Evolutionary conservation across 2,797 vertebrate species (phyloP), one percentile per base, ranked within the genome.

Genomic region (Acrossocheilus fasciatus): DNA sequence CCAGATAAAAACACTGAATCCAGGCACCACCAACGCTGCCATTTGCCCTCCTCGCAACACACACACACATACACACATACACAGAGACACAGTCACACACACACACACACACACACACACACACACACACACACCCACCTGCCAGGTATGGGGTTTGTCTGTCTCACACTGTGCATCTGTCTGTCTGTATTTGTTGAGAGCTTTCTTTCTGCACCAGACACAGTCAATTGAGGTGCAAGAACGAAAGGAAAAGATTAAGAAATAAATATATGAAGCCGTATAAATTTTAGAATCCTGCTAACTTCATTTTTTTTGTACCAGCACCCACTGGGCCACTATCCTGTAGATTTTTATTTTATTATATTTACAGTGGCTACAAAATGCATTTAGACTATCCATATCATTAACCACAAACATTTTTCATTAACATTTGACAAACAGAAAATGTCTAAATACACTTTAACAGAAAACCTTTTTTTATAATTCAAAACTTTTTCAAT

Each of bases 1-100:
- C 97, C 98, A 91, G 98, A 99, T 91, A 98, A 99, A 95, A 98
- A 97, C 94, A 95, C 97, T 94, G 97, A 70, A 79, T 98, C 85
- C 97, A 97, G 92, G 93, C 98, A 97, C 91, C 97, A 98, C 94
- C 96, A 96, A 92, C 96, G 97, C 94, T 98, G 96, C 95, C 97
- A 98, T 92, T 98, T 97, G 94, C 96, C 99, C 45, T 98, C 98
- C 45, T 97, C 96, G 93, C 95, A 96, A 72, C 36, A 59, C 39
- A 62, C 52, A 59, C 72, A 73, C 70, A 23, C 62, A 64, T 26
- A 59, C 72, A 73, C 70, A 23, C 62, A 64, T 26, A 64, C 59
- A 26, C 59, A 26, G 20, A 26, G 10, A 62, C 57, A 68, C 39
- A 39, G 4, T 4, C 39, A 4, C 39, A 39, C 39, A 39, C 39